Conservation (phyloP, 2,113 vertebrate species). For the Embiotoca jacksoni region DNA sequence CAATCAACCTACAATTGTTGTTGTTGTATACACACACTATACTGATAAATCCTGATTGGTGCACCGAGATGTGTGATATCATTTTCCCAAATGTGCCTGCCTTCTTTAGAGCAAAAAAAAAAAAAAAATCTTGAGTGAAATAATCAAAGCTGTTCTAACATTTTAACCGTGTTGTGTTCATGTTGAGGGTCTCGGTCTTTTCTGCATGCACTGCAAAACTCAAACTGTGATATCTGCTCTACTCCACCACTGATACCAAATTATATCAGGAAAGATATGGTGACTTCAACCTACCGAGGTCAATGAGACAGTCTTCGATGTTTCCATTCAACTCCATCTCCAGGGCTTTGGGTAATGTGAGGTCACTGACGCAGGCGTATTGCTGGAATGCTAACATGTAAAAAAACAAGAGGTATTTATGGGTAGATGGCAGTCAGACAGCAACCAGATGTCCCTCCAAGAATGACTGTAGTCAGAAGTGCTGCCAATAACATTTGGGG, state of each 20-base stretch:
- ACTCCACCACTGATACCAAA: not conserved
- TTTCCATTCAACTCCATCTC: conserved; percentile 90
- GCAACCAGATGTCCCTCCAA: not conserved
- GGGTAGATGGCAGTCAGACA: not conserved
- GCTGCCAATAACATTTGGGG: not conserved
- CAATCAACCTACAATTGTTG: too few relatives aligned
- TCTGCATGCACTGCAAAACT: not conserved
- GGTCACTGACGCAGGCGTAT: conserved; percentile 78
- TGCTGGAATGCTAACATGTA: conserved; percentile 61
- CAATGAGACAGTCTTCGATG: conserved; percentile 90
- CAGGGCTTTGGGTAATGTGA: conserved; percentile 88
- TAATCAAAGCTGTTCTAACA: too few relatives aligned
- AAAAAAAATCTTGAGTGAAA: too few relatives aligned
- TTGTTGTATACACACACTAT: too few relatives aligned
- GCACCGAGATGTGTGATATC: too few relatives aligned
- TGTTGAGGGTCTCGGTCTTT: too few relatives aligned
- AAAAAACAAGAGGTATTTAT: conserved; percentile 27
- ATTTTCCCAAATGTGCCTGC: not conserved
- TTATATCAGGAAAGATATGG: not conserved
- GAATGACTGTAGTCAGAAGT: not conserved
- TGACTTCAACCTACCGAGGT: conserved; percentile 85
- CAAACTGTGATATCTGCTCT: not conserved
- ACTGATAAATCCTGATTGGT: too few relatives aligned
- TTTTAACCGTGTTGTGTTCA: too few relatives aligned
- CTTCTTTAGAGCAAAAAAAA: too few relatives aligned